Conservation (phyloP, 2,113 vertebrate species). For the Heliornis fulica region DNA sequence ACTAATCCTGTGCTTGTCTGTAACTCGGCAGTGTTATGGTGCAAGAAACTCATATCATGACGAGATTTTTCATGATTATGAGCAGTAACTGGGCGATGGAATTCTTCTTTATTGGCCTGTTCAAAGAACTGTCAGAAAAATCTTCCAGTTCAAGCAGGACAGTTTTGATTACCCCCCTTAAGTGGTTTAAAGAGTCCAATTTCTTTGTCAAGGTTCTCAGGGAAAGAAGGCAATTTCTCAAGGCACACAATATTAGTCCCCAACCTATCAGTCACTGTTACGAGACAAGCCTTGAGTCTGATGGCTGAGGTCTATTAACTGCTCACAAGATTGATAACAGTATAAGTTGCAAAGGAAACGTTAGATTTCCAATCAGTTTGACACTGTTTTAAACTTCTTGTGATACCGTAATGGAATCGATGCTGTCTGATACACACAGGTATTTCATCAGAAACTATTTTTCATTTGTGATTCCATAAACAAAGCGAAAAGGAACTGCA, state of each 20-base stretch:
- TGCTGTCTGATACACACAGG: not conserved
- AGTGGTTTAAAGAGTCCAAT: slow-evolving; percentile 66
- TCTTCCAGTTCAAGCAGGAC: slow-evolving; percentile 17
- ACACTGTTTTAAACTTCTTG: slow-evolving; percentile 28
- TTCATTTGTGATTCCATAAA: not conserved
- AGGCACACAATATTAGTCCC: slow-evolving; percentile 11
- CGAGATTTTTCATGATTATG: slow-evolving; percentile 21
- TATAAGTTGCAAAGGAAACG: slow-evolving; percentile 20
- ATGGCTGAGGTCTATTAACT: slow-evolving; percentile 65
- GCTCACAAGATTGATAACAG: slow-evolving; percentile 58
- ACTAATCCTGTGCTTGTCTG: not conserved
- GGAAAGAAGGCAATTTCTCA: slow-evolving; percentile 57
- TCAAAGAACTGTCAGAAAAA: slow-evolving; percentile 26
- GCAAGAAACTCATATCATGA: not conserved
- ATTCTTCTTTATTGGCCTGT: slow-evolving; percentile 33
- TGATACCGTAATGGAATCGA: not conserved
- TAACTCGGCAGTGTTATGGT: not conserved
- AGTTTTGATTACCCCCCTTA: slow-evolving; percentile 51
- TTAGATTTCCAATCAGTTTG: slow-evolving; percentile 22
- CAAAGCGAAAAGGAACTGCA: not conserved
- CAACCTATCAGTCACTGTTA: slow-evolving; percentile 55
- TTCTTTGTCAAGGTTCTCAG: slow-evolving; percentile 71
- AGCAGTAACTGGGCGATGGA: not conserved
- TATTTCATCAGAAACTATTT: not conserved
- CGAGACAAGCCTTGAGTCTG: slow-evolving; percentile 55